Conservation (phyloP, 37 sponge, comb jelly and placozoan genomes). For the Aplysina aerophoba region DNA sequence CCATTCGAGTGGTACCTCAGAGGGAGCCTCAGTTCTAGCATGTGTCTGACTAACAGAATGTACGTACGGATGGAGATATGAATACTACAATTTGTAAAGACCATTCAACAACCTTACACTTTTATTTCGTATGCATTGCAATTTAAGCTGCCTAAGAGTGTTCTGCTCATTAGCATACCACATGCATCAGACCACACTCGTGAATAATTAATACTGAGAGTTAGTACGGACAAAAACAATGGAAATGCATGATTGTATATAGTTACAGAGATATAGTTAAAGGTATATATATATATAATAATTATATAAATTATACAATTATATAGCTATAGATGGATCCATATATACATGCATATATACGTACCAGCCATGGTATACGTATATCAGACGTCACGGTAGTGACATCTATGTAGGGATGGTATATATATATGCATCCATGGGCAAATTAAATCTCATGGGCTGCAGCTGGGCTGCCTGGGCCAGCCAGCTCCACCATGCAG, state of each 20-base stretch:
- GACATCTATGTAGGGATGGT: background rate
- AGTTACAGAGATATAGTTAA: no score
- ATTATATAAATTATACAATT: no score
- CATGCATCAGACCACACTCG: background rate
- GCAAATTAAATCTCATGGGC: background rate
- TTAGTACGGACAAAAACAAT: no score
- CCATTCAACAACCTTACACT: no score
- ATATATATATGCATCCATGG: background rate
- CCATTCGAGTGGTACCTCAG: conserved; percentile 14
- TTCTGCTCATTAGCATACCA: background rate
- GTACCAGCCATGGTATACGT: background rate
- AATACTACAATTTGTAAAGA: no score
- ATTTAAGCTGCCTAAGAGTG: no score
- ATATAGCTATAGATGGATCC: background rate
- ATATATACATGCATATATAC: background rate
- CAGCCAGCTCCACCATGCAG: no score
- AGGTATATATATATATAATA: no score
- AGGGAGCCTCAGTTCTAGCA: background rate
- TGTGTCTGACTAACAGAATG: background rate
- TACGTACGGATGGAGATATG: no score
- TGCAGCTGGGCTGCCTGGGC: background rate
- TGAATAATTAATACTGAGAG: background rate
- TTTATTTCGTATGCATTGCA: no score
- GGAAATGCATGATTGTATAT: no score
- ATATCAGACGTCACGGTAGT: background rate